phyloP scores from a whole-genome alignment of 2,888 invertebrate species.

The Alentia gelatinosa region DNA sequence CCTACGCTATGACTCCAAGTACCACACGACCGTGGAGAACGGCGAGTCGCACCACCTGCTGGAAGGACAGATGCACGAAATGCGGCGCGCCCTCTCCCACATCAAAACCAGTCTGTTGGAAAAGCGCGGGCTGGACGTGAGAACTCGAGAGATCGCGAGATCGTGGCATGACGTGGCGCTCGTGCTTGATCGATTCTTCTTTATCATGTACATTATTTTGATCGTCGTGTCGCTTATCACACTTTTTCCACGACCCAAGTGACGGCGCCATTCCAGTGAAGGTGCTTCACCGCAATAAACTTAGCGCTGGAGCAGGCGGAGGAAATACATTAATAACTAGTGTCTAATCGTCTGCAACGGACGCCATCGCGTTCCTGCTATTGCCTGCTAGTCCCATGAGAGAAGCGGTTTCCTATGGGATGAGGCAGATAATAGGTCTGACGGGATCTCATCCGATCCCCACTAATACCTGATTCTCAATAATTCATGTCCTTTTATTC shows the following conservation, averaged over 20 bases:
- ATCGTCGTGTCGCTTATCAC: conserved; percentile 41
- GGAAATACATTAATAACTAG: too few species aligned
- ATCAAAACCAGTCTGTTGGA: conserved; percentile 27
- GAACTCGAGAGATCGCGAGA: not conserved
- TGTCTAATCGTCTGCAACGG: too few species aligned
- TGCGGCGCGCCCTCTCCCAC: not conserved
- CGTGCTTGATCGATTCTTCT: conserved; percentile 41
- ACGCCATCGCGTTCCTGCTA: too few species aligned
- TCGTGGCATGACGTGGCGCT: conserved; percentile 41
- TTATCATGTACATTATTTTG: conserved; percentile 47
- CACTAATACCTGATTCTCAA: too few species aligned
- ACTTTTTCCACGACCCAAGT: conserved; percentile 38
- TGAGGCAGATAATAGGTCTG: too few species aligned
- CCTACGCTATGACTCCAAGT: not conserved
- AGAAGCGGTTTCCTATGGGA: too few species aligned
- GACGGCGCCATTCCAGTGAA: too few species aligned
- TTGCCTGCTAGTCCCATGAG: too few species aligned
- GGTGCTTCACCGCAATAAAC: too few species aligned
- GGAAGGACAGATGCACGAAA: conserved; percentile 19
- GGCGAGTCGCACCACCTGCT: not conserved
- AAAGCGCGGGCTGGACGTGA: not conserved
- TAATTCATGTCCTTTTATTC: too few species aligned
- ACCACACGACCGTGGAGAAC: conserved; percentile 2
- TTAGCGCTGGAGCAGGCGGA: too few species aligned
- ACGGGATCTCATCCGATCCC: too few species aligned